A percentile compares a stretch with the other conserved stretches of the same genome.
Conservation (phyloP, 2,888 invertebrate genomes). For the Hybos culiciformis region DNA sequence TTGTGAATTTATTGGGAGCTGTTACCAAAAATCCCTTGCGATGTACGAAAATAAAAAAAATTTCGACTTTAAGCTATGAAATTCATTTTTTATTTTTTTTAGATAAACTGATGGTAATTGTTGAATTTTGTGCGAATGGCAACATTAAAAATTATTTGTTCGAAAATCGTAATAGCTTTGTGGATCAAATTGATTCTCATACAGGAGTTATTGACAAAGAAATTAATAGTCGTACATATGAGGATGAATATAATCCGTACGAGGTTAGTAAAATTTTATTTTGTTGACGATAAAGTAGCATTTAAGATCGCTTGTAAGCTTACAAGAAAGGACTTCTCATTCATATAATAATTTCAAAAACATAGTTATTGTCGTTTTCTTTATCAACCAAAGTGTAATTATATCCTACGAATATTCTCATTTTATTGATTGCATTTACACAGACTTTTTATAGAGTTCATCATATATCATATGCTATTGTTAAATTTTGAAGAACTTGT, state of each 20-base stretch:
- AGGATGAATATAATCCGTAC: no score
- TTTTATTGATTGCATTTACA: no score
- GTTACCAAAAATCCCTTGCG: slow-evolving; percentile 73
- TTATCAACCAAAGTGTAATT: no score
- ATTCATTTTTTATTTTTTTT: not conserved
- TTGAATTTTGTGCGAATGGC: slow-evolving; percentile 79
- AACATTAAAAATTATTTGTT: slow-evolving; percentile 71
- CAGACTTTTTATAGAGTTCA: no score
- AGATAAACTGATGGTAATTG: slow-evolving; percentile 56
- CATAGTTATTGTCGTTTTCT: no score
- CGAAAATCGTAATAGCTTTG: slow-evolving; percentile 58
- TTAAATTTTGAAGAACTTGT: no score
- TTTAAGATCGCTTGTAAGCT: not conserved
- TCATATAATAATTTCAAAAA: no score
- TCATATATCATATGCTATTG: no score
- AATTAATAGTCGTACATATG: no score
- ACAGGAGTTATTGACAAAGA: slow-evolving; percentile 42
- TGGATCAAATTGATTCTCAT: slow-evolving; percentile 53
- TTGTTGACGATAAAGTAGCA: not conserved
- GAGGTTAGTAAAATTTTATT: no score
- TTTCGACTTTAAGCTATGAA: not conserved
- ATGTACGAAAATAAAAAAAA: slow-evolving; percentile 57
- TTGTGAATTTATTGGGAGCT: slow-evolving; percentile 81
- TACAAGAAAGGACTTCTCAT: not conserved
- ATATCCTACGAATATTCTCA: no score